phyloP scores from a whole-genome alignment of 1,140 invertebrate species.

The Dendrolimus kikuchii region DNA sequence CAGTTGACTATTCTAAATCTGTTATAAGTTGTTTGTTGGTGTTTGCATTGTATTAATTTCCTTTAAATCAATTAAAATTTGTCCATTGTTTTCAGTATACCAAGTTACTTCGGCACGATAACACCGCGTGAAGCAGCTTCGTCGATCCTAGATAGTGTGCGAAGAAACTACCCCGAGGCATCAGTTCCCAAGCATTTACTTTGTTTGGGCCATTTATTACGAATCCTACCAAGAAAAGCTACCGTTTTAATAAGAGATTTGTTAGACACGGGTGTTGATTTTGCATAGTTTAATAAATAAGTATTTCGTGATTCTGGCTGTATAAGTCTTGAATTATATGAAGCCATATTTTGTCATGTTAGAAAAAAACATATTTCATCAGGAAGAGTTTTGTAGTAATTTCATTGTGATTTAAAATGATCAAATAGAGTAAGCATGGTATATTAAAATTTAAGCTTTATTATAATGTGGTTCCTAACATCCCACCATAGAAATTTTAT shows the following conservation, averaged over 20 bases:
- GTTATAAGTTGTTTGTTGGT: too few relatives aligned
- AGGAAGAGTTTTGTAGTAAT: too few relatives aligned
- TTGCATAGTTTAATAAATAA: constrained; percentile 55
- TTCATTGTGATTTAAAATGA: too few relatives aligned
- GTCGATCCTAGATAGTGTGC: constrained; percentile 74
- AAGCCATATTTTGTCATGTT: too few relatives aligned
- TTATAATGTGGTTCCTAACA: too few relatives aligned
- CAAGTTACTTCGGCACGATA: constrained; percentile 78
- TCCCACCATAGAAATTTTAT: too few relatives aligned
- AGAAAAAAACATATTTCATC: too few relatives aligned
- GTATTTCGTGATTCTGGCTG: constrained; percentile 12
- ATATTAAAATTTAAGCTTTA: too few relatives aligned
- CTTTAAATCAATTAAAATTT: constrained; percentile 1
- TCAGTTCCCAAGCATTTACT: constrained; percentile 76
- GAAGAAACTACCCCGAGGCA: constrained; percentile 75
- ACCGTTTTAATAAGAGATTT: constrained; percentile 75
- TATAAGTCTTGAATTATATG: too few relatives aligned
- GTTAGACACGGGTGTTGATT: constrained; percentile 78
- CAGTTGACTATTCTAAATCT: too few relatives aligned
- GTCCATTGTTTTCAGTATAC: constrained; percentile 68
- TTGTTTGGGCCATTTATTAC: constrained; percentile 73
- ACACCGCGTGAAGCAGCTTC: constrained; percentile 71
- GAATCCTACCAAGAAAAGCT: constrained; percentile 75
- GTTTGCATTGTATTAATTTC: constrained; percentile 5
- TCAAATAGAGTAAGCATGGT: too few relatives aligned